Evolutionary conservation across 2,113 vertebrate genomes (phyloP).

Genomic region (Leucosticte australis): DNA sequence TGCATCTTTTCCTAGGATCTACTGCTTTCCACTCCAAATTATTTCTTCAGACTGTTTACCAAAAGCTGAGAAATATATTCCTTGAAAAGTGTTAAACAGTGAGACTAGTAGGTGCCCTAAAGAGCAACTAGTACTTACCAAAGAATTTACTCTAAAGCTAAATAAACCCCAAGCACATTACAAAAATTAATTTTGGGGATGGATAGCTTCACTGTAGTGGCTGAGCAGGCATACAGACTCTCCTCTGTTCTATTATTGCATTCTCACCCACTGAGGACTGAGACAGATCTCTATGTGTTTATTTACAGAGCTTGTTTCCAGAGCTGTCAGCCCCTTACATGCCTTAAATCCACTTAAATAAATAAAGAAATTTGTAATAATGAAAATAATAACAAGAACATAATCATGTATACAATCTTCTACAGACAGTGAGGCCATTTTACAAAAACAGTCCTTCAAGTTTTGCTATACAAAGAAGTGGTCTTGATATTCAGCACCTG

Average conservation of each 20-base stretch:
- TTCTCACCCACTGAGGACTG: background rate
- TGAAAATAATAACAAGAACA: background rate
- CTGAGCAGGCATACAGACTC: background rate
- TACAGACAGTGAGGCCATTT: background rate
- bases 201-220: background rate
- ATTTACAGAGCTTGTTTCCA: background rate
- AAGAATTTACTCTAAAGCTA: background rate
- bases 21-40: background rate
- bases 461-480: background rate
- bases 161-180: background rate
- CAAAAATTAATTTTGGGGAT: background rate
- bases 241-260: background rate
- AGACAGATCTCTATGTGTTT: background rate
- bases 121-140: background rate
- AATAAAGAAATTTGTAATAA: background rate
- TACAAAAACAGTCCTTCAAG: background rate
- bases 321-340: background rate
- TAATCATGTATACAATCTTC: background rate
- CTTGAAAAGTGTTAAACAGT: background rate
- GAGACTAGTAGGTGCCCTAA: background rate
- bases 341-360: background rate
- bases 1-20: background rate
- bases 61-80: background rate
- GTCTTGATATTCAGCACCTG: background rate
- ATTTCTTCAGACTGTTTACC: background rate